Conservation (phyloP, 2,797 vertebrate genomes). For the Pseudocheirus occidentalis region DNA sequence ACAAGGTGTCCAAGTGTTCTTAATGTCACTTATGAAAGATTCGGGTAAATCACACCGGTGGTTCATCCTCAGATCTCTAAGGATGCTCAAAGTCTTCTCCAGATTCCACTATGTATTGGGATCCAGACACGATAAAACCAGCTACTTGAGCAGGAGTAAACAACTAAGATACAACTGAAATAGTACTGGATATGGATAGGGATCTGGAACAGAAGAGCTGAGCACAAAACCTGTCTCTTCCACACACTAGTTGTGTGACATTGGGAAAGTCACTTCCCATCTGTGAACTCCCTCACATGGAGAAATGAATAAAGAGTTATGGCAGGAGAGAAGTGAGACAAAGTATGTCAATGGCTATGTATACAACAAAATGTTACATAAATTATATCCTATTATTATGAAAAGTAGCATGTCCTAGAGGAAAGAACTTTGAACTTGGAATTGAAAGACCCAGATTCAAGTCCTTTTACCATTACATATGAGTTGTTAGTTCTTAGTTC, state of each 20-base stretch:
- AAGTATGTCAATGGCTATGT: not conserved
- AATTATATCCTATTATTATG: not conserved
- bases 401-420: not conserved
- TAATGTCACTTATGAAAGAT: not conserved
- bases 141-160: not conserved
- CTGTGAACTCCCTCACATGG: slow-evolving; percentile 8
- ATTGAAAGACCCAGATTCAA: not conserved
- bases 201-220: not conserved
- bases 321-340: not conserved
- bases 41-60: not conserved
- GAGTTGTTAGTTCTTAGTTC: not conserved
- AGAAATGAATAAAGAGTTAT: not conserved
- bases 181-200: not conserved
- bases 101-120: not conserved
- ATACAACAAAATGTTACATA: not conserved
- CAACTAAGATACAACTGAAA: not conserved
- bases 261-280: not conserved
- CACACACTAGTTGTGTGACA: not conserved
- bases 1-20: not conserved
- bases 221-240: not conserved
- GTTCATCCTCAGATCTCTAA: not conserved
- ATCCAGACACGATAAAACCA: not conserved
- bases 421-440: not conserved
- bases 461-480: not conserved
- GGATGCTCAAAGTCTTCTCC: not conserved